Base-by-base conservation (phyloP, 2,797 vertebrate species). In the Fringilla coelebs region DNA sequence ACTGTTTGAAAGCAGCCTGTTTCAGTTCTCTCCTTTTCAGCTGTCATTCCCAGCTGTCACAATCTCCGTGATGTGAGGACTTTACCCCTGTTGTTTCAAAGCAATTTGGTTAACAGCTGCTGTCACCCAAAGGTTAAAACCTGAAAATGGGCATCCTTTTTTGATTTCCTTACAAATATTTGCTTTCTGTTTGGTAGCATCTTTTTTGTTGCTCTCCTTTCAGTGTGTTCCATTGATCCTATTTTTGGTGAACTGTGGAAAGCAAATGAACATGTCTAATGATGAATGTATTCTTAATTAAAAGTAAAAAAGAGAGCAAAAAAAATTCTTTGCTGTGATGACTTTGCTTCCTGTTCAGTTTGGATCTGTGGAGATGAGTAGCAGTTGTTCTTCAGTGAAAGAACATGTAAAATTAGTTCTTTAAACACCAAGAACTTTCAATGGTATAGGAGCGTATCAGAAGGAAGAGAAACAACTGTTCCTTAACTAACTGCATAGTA, bases 31-130 rank as follows among this genome's bases (percentile, higher is more conserved):
- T 93, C 85, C 92, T 96, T 92, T 92, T 93, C 96, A 96, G 92
- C 94, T 97, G 94, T 96, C 95, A 88, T 92, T 96, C 90, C 89
- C 95, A 97, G 95, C 93, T 96, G 95, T 93, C 95, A 93, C 66
- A 81, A 6, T 75, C 73, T 95, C 75, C 48, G 68, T 93, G 84
- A 92, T 72, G 68, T 87, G 68, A 95, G 75, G 86, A 92, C 68
- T 92, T 92, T 90, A 85, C 61, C 71, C 54, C 41, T 80, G 61
- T 93, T 95, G 78, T 90, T 93, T 78, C 54, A 92, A 87, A 89
- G 90, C 57, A 71, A 52, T 91, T 90, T 88, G 52, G 78, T 83
- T 96, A 94, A 91, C 92, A 95, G 88, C 86, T 94, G 93, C 72
- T 91, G 75, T 95, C 81, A 93, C 65, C 65, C 61, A 72, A 80